These are phyloP conservation scores for Lepidothrix coronata DNA, from an alignment of 2,113 vertebrate species.

Conservation along the genomic window DNA sequence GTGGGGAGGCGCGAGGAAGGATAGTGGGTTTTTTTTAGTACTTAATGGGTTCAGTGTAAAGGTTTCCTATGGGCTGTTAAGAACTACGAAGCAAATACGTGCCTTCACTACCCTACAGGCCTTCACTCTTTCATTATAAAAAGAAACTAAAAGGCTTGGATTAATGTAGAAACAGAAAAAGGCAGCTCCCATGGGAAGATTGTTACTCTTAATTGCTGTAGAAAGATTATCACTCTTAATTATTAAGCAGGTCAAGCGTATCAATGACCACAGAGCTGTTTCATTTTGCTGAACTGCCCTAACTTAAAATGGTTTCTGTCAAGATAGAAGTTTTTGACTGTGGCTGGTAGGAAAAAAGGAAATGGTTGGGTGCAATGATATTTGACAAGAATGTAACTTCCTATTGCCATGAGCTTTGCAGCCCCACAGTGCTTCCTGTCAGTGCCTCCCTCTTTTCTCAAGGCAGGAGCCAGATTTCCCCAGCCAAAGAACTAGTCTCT, in stretches of 20 bases:
- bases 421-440: slow-evolving; percentile 16
- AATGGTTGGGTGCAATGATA: slow-evolving; percentile 29
- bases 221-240: slow-evolving; percentile 17
- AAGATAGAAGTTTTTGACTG: not conserved
- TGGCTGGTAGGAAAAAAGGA: slow-evolving; percentile 33
- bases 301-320: not conserved
- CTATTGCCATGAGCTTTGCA: not conserved
- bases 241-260: not conserved
- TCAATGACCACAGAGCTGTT: not conserved
- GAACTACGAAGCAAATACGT: not conserved
- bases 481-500: not conserved
- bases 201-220: not conserved
- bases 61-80: not conserved
- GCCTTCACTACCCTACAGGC: not conserved
- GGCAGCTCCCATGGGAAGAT: not conserved
- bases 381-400: slow-evolving; percentile 50
- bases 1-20: accelerated
- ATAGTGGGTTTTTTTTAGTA: not conserved
- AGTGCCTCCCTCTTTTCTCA: not conserved
- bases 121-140: not conserved
- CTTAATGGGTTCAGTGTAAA: not conserved
- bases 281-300: not conserved
- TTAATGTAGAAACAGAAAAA: slow-evolving; percentile 20
- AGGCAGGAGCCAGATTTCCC: not conserved
- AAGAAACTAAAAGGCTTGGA: not conserved